Percentiles rank a stretch among this genome's conserved stretches.
Evolutionary conservation across 2,888 invertebrate genomes (phyloP).

Genomic region (Diogma glabrata): DNA sequence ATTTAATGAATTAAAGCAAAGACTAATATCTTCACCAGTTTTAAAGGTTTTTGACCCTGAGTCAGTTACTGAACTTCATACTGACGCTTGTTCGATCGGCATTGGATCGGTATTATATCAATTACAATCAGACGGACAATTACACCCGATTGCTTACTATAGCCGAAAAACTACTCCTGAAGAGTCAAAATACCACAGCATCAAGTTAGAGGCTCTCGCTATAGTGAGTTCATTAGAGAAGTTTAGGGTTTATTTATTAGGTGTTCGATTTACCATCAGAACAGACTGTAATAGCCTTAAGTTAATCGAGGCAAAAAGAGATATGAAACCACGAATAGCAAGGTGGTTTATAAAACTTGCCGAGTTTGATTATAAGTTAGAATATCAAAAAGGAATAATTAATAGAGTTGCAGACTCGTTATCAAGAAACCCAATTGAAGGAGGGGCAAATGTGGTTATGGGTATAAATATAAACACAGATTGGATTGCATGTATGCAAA

Average conservation of each 20-base stretch:
- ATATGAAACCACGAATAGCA: conserved; percentile 22
- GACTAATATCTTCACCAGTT: conserved; percentile 4
- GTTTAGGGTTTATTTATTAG: conserved; percentile 23
- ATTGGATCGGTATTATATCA: conserved; percentile 6
- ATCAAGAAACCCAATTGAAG: conserved; percentile 23
- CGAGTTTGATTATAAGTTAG: no score
- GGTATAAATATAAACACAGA: no score
- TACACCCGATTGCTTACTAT: conserved; percentile 11
- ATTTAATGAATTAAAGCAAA: no score
- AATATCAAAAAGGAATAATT: conserved; percentile 26
- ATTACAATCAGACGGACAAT: not conserved
- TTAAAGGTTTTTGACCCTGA: conserved; percentile 11
- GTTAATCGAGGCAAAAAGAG: conserved; percentile 22
- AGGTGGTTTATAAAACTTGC: conserved; percentile 22
- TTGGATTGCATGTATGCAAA: no score
- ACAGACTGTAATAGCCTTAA: conserved; percentile 24
- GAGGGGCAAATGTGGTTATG: no score
- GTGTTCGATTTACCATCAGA: conserved; percentile 19
- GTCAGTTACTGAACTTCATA: conserved; percentile 6
- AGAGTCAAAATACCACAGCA: conserved; percentile 7
- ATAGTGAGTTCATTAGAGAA: conserved; percentile 20
- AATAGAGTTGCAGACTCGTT: conserved; percentile 25
- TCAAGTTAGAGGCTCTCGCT: conserved; percentile 13
- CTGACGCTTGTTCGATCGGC: no score
- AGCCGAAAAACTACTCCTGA: no score